These are phyloP conservation scores for Apus apus DNA, from an alignment of 2,113 vertebrate genomes.

Conservation along the genomic window DNA sequence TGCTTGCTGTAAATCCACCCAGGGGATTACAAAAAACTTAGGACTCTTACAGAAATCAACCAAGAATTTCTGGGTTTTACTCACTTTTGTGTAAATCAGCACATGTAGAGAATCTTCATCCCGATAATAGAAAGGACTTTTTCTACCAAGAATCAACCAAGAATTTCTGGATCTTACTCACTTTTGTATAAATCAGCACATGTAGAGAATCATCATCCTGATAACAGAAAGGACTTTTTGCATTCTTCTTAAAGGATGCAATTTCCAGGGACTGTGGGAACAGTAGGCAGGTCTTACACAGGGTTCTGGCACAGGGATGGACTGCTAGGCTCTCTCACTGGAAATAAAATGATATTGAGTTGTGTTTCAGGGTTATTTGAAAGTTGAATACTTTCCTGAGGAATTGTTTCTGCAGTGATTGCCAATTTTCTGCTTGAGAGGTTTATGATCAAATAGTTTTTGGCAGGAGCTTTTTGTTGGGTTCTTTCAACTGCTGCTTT, in stretches of 20 bases:
- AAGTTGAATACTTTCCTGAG: slow-evolving; percentile 77
- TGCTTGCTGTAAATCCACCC: neutral
- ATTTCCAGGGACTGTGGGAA: neutral
- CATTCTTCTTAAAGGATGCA: neutral
- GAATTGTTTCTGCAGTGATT: slow-evolving; percentile 79
- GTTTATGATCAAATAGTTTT: slow-evolving; percentile 77
- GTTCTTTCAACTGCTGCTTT: slow-evolving; percentile 63
- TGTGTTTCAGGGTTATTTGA: slow-evolving; percentile 76
- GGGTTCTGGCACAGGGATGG: neutral
- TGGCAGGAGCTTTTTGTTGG: slow-evolving; percentile 63
- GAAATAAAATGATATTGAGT: slow-evolving; percentile 62
- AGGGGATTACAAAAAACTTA: neutral
- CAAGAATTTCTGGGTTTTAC: neutral
- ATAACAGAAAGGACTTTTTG: neutral
- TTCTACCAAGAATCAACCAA: too few relatives aligned
- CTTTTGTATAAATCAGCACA: neutral
- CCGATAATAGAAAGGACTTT: neutral
- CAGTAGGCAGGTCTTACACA: neutral
- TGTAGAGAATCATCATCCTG: neutral
- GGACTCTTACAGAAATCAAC: neutral
- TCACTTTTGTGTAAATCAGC: neutral
- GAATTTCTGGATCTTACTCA: too few relatives aligned
- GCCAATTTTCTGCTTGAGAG: slow-evolving; percentile 83
- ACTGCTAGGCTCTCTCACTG: neutral
- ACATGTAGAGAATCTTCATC: neutral